phyloP scores from a whole-genome alignment of 2,113 vertebrate species.

The Sarotherodon lohbergeri region DNA sequence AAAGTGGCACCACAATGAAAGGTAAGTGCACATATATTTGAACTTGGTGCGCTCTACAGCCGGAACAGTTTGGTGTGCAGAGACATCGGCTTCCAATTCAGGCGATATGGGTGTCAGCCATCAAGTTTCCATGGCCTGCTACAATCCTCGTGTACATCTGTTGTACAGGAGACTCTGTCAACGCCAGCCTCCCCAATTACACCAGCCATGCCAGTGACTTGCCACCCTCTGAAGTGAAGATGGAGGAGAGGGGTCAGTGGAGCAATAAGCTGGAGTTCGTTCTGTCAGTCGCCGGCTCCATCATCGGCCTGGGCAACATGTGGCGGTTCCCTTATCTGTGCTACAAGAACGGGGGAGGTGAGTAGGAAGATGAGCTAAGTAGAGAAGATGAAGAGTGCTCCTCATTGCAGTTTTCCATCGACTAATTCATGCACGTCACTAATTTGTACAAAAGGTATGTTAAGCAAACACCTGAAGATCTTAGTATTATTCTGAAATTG shows the following conservation, averaged over 20 bases:
- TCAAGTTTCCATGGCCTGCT: neutral
- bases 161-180: slow-evolving; percentile 67
- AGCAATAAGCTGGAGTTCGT: slow-evolving; percentile 89
- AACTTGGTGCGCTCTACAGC: neutral
- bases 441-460: neutral
- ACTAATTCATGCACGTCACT: neutral
- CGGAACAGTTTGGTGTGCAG: neutral
- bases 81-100: neutral
- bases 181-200: slow-evolving; percentile 70
- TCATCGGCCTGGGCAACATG: slow-evolving; percentile 89
- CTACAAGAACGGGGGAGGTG: slow-evolving; percentile 94
- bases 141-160: neutral
- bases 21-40: slow-evolving; percentile 10
- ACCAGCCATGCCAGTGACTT: slow-evolving; percentile 43
- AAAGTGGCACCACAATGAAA: slow-evolving; percentile 31
- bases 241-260: slow-evolving; percentile 85
- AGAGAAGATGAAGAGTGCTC: neutral
- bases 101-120: neutral
- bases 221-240: slow-evolving; percentile 64
- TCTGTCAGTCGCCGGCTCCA: slow-evolving; percentile 86
- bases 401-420: fast-evolving
- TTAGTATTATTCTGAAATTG: neutral
- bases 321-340: slow-evolving; percentile 96
- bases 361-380: slow-evolving; percentile 22
- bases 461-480: neutral